A percentile compares a stretch with the other conserved stretches of the same genome.
These are phyloP conservation scores for Clarias pachynema DNA, from an alignment of 2,797 vertebrate species.

Conservation along the genomic window DNA sequence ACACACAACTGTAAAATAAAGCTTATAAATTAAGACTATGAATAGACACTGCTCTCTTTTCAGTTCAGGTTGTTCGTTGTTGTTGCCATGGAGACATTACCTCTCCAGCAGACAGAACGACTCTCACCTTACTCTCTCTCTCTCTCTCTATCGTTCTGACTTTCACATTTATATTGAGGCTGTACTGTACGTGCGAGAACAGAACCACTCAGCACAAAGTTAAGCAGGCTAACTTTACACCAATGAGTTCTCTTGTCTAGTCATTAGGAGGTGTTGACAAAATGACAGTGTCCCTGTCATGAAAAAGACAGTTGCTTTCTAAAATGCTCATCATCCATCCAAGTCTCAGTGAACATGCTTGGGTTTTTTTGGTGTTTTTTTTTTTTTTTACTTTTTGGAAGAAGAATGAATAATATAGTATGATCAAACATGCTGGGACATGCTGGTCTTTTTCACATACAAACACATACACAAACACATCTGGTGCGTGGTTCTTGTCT, in stretches of 20 bases:
- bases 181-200: constrained; percentile 42
- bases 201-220: constrained; percentile 33
- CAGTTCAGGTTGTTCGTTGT: constrained; percentile 48
- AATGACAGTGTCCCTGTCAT: constrained; percentile 4
- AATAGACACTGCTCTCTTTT: constrained; percentile 56
- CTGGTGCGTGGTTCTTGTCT: constrained; percentile 43
- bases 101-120: constrained; percentile 45
- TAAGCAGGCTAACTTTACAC: constrained; percentile 2
- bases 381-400: constrained; percentile 30
- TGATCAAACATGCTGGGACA: constrained; percentile 48
- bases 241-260: constrained; percentile 1
- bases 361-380: neutral
- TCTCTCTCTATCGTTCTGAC: constrained; percentile 39
- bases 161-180: constrained; percentile 45
- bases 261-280: constrained; percentile 20
- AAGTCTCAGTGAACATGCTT: neutral
- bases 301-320: neutral
- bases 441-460: constrained; percentile 50
- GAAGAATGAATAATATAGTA: constrained; percentile 24
- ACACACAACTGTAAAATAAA: constrained; percentile 36
- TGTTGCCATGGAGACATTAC: constrained; percentile 55
- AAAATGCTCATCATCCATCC: constrained; percentile 1
- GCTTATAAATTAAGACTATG: constrained; percentile 75
- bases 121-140: constrained; percentile 48
- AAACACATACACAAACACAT: constrained; percentile 43